Conservation (phyloP, 2,113 vertebrate species). For the Plecotus auritus region DNA sequence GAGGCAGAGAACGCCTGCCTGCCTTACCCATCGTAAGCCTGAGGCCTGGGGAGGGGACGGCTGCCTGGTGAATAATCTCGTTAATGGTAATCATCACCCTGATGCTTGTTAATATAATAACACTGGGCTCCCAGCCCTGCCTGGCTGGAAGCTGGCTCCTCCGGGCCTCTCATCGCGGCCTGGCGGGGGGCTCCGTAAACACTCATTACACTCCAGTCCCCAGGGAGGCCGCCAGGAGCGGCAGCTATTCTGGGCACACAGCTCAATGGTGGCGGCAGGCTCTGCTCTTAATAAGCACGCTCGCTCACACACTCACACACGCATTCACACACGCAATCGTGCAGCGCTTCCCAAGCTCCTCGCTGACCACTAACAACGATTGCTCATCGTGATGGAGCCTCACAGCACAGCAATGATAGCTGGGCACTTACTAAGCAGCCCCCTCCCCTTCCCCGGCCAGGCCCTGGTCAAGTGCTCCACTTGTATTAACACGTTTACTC, state of each 20-base stretch:
- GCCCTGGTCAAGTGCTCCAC: not conserved
- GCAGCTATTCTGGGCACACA: conserved; percentile 21
- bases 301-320: not conserved
- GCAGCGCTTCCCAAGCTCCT: not conserved
- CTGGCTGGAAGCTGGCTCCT: not conserved
- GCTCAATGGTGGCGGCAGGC: not conserved
- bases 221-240: conserved; percentile 51
- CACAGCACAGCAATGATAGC: accelerated
- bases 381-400: not conserved
- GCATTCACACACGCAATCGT: not conserved
- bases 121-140: conserved; percentile 49
- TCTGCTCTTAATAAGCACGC: not conserved
- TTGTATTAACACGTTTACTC: not conserved
- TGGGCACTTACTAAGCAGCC: not conserved
- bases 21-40: accelerated
- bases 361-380: not conserved
- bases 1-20: not conserved
- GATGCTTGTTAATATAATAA: conserved; percentile 63
- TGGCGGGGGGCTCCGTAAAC: conserved; percentile 59
- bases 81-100: conserved; percentile 67
- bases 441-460: not conserved
- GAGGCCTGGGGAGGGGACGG: not conserved
- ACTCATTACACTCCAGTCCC: conserved; percentile 56
- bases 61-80: conserved; percentile 44
- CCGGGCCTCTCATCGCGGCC: conserved; percentile 44